Conservation (phyloP, 2,888 invertebrate genomes). For the Physocephala rufipes region DNA sequence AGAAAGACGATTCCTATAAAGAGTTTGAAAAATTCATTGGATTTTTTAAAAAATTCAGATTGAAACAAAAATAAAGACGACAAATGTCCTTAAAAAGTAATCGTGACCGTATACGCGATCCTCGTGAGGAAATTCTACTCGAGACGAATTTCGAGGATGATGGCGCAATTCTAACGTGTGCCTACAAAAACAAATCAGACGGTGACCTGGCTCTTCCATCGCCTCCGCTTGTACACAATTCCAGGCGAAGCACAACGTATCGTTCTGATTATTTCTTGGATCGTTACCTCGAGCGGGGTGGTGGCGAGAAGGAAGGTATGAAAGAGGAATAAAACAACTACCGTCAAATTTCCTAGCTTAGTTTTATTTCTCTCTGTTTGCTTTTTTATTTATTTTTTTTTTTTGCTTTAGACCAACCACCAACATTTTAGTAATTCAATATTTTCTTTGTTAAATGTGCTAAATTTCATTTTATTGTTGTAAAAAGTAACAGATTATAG, state of each 20-base stretch:
- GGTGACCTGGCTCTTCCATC: too few relatives aligned
- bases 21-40: not conserved
- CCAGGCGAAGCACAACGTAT: conserved; percentile 56
- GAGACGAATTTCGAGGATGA: conserved; percentile 67
- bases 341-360: not conserved
- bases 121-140: conserved; percentile 65
- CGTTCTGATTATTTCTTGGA: conserved; percentile 64
- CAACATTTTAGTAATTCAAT: too few relatives aligned
- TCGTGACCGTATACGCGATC: conserved; percentile 63
- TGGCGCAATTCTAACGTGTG: conserved; percentile 62
- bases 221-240: conserved; percentile 48
- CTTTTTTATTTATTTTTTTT: too few relatives aligned
- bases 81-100: conserved; percentile 54
- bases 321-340: conserved; percentile 10
- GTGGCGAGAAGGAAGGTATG: conserved; percentile 53
- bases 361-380: not conserved
- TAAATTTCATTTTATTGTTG: too few relatives aligned
- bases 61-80: conserved; percentile 39
- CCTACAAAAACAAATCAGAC: conserved; percentile 62
- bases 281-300: conserved; percentile 63
- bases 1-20: not conserved
- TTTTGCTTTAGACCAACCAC: too few relatives aligned
- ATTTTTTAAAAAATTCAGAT: conserved; percentile 6
- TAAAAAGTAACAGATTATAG: too few relatives aligned
- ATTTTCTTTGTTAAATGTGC: too few relatives aligned